phyloP scores from a whole-genome alignment of 1,140 invertebrate genomes.

The Harpegnathos saltator region DNA sequence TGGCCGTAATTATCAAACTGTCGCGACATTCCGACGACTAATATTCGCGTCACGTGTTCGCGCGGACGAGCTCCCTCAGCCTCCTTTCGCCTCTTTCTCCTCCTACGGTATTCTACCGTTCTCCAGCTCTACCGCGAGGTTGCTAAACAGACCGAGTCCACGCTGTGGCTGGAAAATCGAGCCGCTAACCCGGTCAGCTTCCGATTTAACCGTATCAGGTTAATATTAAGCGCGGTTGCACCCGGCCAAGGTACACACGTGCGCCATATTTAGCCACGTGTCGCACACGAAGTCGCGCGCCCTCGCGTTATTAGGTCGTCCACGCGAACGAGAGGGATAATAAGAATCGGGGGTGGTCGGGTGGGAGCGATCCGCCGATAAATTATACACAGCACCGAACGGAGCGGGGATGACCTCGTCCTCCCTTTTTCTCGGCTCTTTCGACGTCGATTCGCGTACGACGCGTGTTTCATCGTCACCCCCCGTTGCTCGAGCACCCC shows the following conservation, averaged over 20 bases:
- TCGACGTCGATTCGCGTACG: constrained; percentile 8
- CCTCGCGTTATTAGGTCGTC: background rate
- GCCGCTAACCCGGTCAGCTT: background rate
- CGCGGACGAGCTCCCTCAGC: background rate
- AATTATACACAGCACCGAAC: constrained; percentile 19
- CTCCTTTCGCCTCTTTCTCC: background rate
- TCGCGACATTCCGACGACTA: too few relatives aligned
- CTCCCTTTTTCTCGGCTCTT: background rate
- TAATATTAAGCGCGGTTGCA: constrained; percentile 29
- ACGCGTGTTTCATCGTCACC: background rate
- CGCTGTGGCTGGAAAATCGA: background rate
- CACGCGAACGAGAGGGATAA: background rate
- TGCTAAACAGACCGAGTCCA: too few relatives aligned
- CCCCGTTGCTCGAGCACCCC: background rate
- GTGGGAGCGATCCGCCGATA: constrained; percentile 8
- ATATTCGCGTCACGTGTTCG: background rate
- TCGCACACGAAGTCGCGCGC: background rate
- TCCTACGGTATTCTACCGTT: too few relatives aligned
- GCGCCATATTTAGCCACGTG: constrained; percentile 45
- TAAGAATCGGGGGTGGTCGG: background rate
- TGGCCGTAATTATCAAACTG: too few relatives aligned
- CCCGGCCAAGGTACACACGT: constrained; percentile 13
- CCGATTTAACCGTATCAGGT: background rate
- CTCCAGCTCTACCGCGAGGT: too few relatives aligned
- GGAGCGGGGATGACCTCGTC: background rate